Conservation (phyloP, 2,797 vertebrate species). For the Podarcis siculus region DNA sequence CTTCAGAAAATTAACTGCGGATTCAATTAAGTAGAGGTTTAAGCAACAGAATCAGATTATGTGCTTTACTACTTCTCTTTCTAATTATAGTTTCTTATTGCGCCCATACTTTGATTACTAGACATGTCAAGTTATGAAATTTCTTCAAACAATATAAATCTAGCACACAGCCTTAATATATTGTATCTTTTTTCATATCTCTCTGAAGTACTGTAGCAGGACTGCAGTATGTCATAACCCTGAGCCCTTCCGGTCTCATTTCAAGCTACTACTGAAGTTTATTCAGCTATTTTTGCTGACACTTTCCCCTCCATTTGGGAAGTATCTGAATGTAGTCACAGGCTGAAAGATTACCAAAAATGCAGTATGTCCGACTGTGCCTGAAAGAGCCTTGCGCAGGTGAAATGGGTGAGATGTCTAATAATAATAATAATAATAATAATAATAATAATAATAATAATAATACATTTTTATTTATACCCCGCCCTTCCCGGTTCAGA, state of each 20-base stretch:
- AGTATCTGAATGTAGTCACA: neutral
- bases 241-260: neutral
- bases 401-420: neutral
- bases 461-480: too few relatives aligned
- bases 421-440: too few relatives aligned
- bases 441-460: too few relatives aligned
- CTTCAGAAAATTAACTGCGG: constrained; percentile 51
- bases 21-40: constrained; percentile 12
- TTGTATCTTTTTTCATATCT: neutral
- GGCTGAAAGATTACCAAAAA: neutral
- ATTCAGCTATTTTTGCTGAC: constrained; percentile 4
- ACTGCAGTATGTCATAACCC: neutral
- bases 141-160: neutral
- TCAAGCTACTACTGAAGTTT: neutral
- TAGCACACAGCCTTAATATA: neutral
- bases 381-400: neutral
- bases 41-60: neutral
- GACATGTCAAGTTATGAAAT: neutral
- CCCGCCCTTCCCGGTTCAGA: too few relatives aligned
- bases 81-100: constrained; percentile 7
- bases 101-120: neutral
- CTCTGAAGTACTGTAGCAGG: neutral
- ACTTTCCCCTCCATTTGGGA: constrained; percentile 5
- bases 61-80: constrained; percentile 19
- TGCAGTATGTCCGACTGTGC: neutral